These are phyloP conservation scores for Lepus oiostolus DNA, from an alignment of 2,797 vertebrate species.

Conservation along the genomic window DNA sequence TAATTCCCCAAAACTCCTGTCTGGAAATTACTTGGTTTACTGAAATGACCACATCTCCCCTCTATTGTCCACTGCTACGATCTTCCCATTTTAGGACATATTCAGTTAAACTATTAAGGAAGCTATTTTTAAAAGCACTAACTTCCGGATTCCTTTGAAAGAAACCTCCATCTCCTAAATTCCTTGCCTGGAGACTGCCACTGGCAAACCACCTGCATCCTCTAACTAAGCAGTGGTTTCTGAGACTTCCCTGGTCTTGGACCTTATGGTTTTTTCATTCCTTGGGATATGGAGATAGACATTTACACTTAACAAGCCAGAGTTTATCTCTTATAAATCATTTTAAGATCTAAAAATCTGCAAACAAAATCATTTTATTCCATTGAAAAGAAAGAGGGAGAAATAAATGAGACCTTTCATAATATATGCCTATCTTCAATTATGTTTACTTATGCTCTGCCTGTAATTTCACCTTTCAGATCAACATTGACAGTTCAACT, in stretches of 20 bases:
- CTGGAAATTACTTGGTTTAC: slow-evolving; percentile 51
- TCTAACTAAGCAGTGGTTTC: not conserved
- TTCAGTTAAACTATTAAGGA: slow-evolving; percentile 37
- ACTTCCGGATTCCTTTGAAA: slow-evolving; percentile 56
- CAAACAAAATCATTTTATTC: not conserved
- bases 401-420: not conserved
- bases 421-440: not conserved
- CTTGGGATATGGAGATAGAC: not conserved
- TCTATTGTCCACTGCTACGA: slow-evolving; percentile 2
- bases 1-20: slow-evolving; percentile 8
- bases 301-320: slow-evolving; percentile 14
- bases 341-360: not conserved
- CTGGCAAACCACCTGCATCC: not conserved
- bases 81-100: slow-evolving; percentile 58
- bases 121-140: slow-evolving; percentile 28
- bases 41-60: slow-evolving; percentile 70
- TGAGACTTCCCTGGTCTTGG: not conserved
- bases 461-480: slow-evolving; percentile 88
- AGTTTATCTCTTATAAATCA: not conserved
- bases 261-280: not conserved
- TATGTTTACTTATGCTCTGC: not conserved
- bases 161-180: slow-evolving; percentile 1
- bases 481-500: slow-evolving; percentile 93
- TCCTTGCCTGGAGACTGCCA: not conserved
- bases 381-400: not conserved